Evolutionary conservation across 2,113 vertebrate species (phyloP).

Genomic region (Dicerorhinus sumatrensis): DNA sequence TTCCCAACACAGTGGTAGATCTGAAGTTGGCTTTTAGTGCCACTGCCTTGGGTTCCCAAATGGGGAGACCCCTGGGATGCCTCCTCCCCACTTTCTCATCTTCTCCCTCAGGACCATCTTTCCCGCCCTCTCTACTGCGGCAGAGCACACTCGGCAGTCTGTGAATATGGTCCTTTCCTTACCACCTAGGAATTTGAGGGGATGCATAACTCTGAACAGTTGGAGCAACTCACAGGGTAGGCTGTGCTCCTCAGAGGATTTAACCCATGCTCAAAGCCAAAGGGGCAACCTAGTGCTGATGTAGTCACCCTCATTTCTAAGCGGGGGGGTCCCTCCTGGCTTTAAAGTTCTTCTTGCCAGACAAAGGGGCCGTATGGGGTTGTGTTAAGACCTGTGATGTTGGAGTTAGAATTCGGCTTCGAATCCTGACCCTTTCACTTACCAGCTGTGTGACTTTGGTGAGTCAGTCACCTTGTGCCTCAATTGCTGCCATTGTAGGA

Average conservation of each 20-base stretch:
- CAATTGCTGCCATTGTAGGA: neutral
- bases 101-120: neutral
- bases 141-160: neutral
- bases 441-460: neutral
- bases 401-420: neutral
- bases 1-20: neutral
- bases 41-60: neutral
- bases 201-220: accelerated
- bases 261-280: neutral
- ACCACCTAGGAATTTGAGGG: neutral
- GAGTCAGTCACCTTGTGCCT: neutral
- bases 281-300: neutral
- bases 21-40: neutral
- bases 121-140: neutral
- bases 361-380: neutral
- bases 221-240: neutral
- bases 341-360: neutral
- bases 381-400: neutral
- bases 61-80: neutral
- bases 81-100: neutral
- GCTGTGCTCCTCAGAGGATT: neutral
- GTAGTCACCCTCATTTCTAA: neutral
- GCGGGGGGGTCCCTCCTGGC: neutral
- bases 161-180: neutral
- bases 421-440: neutral